phyloP scores from a whole-genome alignment of 2,888 invertebrate genomes.

The Ochlodes sylvanus region DNA sequence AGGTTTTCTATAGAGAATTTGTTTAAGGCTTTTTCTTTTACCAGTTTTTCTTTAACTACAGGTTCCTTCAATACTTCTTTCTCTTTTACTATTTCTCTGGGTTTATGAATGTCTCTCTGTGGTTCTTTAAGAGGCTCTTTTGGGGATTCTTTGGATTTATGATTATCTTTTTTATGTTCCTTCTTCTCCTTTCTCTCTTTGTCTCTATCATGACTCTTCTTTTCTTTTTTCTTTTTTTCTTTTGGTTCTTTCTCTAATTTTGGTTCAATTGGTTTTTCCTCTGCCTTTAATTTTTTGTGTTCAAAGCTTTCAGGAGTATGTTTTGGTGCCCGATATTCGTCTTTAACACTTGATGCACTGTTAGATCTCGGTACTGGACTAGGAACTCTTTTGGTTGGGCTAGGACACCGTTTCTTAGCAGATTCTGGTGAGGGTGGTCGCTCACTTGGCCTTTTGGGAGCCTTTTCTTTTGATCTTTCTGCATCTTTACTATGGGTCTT shows the following conservation, averaged over 20 bases:
- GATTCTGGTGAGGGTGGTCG: slow-evolving; percentile 72
- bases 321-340: slow-evolving; percentile 71
- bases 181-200: slow-evolving; percentile 85
- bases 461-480: slow-evolving; percentile 84
- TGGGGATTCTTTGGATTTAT: slow-evolving; percentile 75
- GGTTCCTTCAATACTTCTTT: slow-evolving; percentile 66
- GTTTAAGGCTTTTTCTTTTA: slow-evolving; percentile 74
- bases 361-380: slow-evolving; percentile 71
- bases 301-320: slow-evolving; percentile 63
- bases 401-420: slow-evolving; percentile 68
- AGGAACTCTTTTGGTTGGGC: slow-evolving; percentile 65
- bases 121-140: slow-evolving; percentile 70
- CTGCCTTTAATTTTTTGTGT: slow-evolving; percentile 72
- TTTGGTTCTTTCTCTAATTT: slow-evolving; percentile 81
- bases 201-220: slow-evolving; percentile 86
- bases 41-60: slow-evolving; percentile 66
- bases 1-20: slow-evolving; percentile 81
- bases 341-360: slow-evolving; percentile 76
- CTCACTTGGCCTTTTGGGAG: slow-evolving; percentile 77
- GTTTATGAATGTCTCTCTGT: slow-evolving; percentile 64
- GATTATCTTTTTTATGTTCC: slow-evolving; percentile 85
- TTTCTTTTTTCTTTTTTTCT: slow-evolving; percentile 86
- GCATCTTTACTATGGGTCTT: slow-evolving; percentile 84
- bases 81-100: slow-evolving; percentile 67
- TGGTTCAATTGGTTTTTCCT: slow-evolving; percentile 82